Evolutionary conservation across 1,140 invertebrate genomes (phyloP).

Genomic region (Microplitis demolitor): DNA sequence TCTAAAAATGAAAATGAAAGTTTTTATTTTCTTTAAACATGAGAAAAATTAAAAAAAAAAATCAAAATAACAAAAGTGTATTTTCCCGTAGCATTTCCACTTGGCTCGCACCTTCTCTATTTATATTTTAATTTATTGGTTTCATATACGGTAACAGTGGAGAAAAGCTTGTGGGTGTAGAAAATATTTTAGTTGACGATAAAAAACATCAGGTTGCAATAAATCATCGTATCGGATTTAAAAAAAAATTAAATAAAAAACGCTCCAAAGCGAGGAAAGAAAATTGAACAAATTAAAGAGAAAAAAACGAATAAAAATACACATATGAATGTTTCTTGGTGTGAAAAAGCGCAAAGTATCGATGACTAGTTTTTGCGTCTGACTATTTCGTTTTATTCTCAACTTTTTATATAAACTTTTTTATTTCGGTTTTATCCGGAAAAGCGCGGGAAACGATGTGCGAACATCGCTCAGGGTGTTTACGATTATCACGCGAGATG

Average conservation of each 20-base stretch:
- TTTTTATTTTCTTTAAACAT: too few relatives aligned
- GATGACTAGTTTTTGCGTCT: background rate
- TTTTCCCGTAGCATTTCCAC: too few relatives aligned
- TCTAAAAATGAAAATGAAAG: too few relatives aligned
- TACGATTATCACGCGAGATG: slow-evolving; percentile 3
- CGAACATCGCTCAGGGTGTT: background rate
- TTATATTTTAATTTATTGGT: background rate
- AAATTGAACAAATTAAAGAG: background rate
- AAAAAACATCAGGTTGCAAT: background rate
- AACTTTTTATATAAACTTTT: background rate
- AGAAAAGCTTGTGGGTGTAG: background rate
- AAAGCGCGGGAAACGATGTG: slow-evolving; percentile 1
- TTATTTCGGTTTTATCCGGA: background rate
- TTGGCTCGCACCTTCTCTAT: too few relatives aligned
- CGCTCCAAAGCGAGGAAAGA: too few relatives aligned
- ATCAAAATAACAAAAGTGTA: too few relatives aligned
- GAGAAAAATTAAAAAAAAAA: too few relatives aligned
- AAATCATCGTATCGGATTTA: background rate
- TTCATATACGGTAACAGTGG: background rate
- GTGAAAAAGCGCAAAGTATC: background rate
- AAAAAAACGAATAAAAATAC: background rate
- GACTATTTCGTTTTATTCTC: background rate
- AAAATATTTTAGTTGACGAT: background rate
- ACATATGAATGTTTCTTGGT: background rate
- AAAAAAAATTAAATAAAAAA: background rate